These are phyloP conservation scores for Hydraecia micacea DNA, from an alignment of 2,888 invertebrate species.

Conservation along the genomic window DNA sequence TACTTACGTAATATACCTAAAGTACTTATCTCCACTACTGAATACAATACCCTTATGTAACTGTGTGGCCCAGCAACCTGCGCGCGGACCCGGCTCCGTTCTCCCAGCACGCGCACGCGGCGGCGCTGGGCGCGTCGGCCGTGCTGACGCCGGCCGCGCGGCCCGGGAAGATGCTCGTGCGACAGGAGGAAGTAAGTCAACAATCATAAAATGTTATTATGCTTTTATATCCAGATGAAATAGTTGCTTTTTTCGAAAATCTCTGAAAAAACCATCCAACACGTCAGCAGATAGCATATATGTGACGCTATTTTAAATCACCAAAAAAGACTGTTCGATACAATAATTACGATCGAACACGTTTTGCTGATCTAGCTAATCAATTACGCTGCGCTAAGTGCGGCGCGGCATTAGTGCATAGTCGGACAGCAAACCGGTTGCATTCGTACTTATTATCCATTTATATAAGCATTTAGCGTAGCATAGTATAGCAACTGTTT, in stretches of 20 bases:
- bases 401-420: too few relatives aligned
- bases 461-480: too few relatives aligned
- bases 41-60: neutral
- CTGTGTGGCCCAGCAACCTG: slow-evolving; percentile 88
- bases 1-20: neutral
- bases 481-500: too few relatives aligned
- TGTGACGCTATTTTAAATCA: too few relatives aligned
- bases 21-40: neutral
- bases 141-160: slow-evolving; percentile 79
- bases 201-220: neutral
- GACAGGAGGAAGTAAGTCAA: slow-evolving; percentile 47
- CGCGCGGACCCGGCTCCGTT: slow-evolving; percentile 92
- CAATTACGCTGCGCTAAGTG: too few relatives aligned
- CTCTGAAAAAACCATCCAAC: neutral
- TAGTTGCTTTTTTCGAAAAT: neutral
- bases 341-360: too few relatives aligned
- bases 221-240: neutral
- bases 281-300: neutral
- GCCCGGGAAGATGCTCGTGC: slow-evolving; percentile 82
- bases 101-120: slow-evolving; percentile 86
- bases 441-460: too few relatives aligned
- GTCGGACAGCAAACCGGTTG: too few relatives aligned
- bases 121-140: slow-evolving; percentile 88
- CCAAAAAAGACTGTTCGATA: too few relatives aligned
- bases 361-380: too few relatives aligned